These are phyloP conservation scores for Coccyzus lansbergi DNA, from an alignment of 2,797 vertebrate species.

Conservation along the genomic window DNA sequence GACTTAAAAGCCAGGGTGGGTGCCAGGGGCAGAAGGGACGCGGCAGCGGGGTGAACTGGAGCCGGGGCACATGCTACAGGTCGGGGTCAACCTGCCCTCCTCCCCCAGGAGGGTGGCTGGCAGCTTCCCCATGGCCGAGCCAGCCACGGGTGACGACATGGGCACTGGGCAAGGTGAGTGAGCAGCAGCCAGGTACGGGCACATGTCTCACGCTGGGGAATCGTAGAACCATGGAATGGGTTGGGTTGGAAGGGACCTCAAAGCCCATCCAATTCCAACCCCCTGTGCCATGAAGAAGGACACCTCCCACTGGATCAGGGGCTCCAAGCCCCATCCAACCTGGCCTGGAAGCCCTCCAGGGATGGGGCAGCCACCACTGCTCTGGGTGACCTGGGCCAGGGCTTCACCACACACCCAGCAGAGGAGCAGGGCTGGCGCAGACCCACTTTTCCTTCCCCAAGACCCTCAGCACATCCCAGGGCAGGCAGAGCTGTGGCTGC, in stretches of 20 bases:
- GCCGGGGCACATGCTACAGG: constrained; percentile 10
- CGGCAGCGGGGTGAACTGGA: fast-evolving
- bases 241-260: too few relatives aligned
- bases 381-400: neutral
- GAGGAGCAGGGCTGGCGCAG: neutral
- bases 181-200: neutral
- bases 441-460: neutral
- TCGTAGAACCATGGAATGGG: too few relatives aligned
- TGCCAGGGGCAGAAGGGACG: neutral
- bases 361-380: too few relatives aligned
- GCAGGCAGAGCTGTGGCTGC: neutral
- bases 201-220: fast-evolving
- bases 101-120: neutral
- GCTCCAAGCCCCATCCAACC: too few relatives aligned
- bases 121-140: neutral
- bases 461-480: fast-evolving
- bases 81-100: constrained; percentile 8
- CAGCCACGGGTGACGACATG: neutral
- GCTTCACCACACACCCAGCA: neutral
- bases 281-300: too few relatives aligned
- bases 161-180: constrained; percentile 36
- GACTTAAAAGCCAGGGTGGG: neutral
- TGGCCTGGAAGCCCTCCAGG: too few relatives aligned
- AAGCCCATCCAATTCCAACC: too few relatives aligned
- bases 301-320: too few relatives aligned